A percentile compares a stretch with the other conserved stretches of the same genome.
These are phyloP conservation scores for Setipinna tenuifilis DNA, from an alignment of 2,797 vertebrate genomes.

Conservation along the genomic window DNA sequence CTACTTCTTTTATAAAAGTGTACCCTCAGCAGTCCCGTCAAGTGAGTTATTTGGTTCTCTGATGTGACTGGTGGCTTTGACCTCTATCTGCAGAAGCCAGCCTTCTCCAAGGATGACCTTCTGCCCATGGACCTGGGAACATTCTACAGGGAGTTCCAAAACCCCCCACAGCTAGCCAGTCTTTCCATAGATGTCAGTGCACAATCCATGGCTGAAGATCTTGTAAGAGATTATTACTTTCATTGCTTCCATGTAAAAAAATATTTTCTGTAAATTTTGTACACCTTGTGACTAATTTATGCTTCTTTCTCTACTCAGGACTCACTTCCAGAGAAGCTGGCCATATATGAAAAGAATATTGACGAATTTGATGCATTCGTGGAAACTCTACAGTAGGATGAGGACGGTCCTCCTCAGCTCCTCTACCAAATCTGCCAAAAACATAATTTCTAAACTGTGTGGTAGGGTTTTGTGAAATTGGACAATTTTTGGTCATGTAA, in stretches of 20 bases:
- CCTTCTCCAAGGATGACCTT: conserved; percentile 98
- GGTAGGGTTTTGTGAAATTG: conserved; percentile 4
- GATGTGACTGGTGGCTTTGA: not conserved
- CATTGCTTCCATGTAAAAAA: not conserved
- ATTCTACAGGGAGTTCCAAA: conserved; percentile 98
- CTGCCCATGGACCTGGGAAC: conserved; percentile 97
- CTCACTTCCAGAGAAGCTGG: conserved; percentile 94
- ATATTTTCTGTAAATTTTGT: not conserved
- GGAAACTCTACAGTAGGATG: conserved; percentile 91
- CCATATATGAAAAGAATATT: conserved; percentile 95
- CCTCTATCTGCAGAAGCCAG: conserved; percentile 86
- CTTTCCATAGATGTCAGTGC: conserved; percentile 94
- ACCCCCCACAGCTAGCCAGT: conserved; percentile 95
- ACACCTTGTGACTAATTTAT: not conserved
- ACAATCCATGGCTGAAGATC: conserved; percentile 97
- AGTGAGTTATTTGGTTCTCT: not conserved
- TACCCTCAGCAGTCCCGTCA: not conserved
- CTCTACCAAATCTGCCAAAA: conserved; percentile 27
- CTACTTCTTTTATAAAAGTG: not conserved
- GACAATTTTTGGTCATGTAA: not conserved
- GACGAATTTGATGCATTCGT: conserved; percentile 98
- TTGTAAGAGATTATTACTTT: conserved; percentile 76
- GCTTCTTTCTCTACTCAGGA: conserved; percentile 76
- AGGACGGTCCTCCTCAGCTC: not conserved
- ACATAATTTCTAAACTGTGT: not conserved